phyloP scores from a whole-genome alignment of 2,888 invertebrate species.

The Thelaira solivaga region DNA sequence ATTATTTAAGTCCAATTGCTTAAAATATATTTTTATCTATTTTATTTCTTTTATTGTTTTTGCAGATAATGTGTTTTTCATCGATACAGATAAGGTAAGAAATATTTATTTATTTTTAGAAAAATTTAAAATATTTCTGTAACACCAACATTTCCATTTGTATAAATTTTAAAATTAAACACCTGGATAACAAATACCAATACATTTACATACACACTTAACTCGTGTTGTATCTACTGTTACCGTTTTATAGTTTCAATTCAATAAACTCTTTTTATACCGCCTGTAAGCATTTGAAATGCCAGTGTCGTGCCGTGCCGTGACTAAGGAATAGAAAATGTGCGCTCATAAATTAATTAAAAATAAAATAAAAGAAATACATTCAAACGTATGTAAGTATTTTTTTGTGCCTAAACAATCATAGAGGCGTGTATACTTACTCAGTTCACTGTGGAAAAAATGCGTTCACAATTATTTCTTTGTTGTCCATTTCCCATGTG shows the following conservation, averaged over 20 bases:
- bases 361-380: not conserved
- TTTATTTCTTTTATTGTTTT: slow-evolving; percentile 8
- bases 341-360: slow-evolving; percentile 12
- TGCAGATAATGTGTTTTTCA: slow-evolving; percentile 42
- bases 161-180: too few species aligned
- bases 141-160: too few species aligned
- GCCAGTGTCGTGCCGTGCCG: slow-evolving; percentile 1
- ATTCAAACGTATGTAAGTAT: not conserved
- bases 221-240: too few species aligned
- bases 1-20: not conserved
- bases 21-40: not conserved
- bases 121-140: not conserved
- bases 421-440: too few species aligned
- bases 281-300: slow-evolving; percentile 21
- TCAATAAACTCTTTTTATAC: slow-evolving; percentile 18
- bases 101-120: too few species aligned
- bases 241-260: slow-evolving; percentile 1
- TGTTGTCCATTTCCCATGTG: slow-evolving; percentile 21
- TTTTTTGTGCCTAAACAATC: too few species aligned
- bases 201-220: too few species aligned
- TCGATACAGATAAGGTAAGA: slow-evolving; percentile 46
- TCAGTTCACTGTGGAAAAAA: too few species aligned
- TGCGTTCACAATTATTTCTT: slow-evolving; percentile 17
- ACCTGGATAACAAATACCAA: slow-evolving; percentile 35
- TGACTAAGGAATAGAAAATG: slow-evolving; percentile 22